Conservation (phyloP, 1,140 invertebrate genomes). For the Sycophaga agraensis region DNA sequence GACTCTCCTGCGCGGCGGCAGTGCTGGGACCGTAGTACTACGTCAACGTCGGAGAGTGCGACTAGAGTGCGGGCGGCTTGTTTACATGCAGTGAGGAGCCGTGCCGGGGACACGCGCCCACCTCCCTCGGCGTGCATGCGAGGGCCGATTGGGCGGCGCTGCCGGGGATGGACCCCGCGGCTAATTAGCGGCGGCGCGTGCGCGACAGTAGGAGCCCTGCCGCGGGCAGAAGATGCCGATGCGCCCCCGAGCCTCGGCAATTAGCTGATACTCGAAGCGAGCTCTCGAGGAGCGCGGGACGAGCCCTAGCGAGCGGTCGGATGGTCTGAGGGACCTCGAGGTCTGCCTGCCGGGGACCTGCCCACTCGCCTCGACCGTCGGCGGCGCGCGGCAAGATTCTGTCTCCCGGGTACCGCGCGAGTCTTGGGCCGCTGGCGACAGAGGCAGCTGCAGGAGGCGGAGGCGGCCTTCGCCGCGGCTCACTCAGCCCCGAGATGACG, state of each 20-base stretch:
- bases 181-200: too few relatives aligned
- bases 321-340: background rate
- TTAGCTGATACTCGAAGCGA: too few relatives aligned
- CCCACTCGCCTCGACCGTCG: background rate
- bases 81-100: too few relatives aligned
- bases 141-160: background rate
- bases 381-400: constrained; percentile 47
- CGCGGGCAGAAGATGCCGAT: too few relatives aligned
- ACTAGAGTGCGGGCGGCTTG: background rate
- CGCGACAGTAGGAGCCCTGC: background rate
- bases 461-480: constrained; percentile 33
- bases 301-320: background rate
- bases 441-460: constrained; percentile 32
- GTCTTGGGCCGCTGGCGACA: constrained; percentile 53
- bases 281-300: background rate
- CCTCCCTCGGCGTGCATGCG: background rate
- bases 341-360: background rate
- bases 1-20: too few relatives aligned
- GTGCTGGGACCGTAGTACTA: too few relatives aligned
- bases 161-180: background rate
- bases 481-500: constrained; percentile 53
- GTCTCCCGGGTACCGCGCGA: constrained; percentile 49
- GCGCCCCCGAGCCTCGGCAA: background rate
- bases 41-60: background rate
- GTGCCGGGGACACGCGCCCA: too few relatives aligned